Evolutionary conservation across 1,140 invertebrate genomes (phyloP).

Genomic region (Caenorhabditis elegans): WBcel235 BX284602.5:10870001-10870500

Average conservation of each 20-base stretch:
- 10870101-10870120: slow-evolving; percentile 81
- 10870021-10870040: slow-evolving; percentile 95
- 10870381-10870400: slow-evolving; percentile 42
- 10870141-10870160: slow-evolving; percentile 96
- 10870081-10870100: too few species aligned
- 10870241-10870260: not conserved
- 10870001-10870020: slow-evolving; percentile 96
- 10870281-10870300: not conserved
- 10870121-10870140: slow-evolving; percentile 78
- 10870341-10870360: slow-evolving; percentile 45
- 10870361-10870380: slow-evolving; percentile 41
- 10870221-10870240: slow-evolving; percentile 76
- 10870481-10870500: not conserved
- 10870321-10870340: slow-evolving; percentile 76
- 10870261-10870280: not conserved
- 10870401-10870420: slow-evolving; percentile 34
- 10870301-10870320: slow-evolving; percentile 84
- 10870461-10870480: not conserved
- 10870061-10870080: slow-evolving; percentile 79
- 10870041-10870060: slow-evolving; percentile 93
- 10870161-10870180: slow-evolving; percentile 83
- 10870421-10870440: not conserved
- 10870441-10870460: not conserved
- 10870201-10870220: slow-evolving; percentile 98
- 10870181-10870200: slow-evolving; percentile 99